These are phyloP conservation scores for Peromyscus leucopus DNA, from an alignment of 2,113 vertebrate species.

Conservation along the genomic window DNA sequence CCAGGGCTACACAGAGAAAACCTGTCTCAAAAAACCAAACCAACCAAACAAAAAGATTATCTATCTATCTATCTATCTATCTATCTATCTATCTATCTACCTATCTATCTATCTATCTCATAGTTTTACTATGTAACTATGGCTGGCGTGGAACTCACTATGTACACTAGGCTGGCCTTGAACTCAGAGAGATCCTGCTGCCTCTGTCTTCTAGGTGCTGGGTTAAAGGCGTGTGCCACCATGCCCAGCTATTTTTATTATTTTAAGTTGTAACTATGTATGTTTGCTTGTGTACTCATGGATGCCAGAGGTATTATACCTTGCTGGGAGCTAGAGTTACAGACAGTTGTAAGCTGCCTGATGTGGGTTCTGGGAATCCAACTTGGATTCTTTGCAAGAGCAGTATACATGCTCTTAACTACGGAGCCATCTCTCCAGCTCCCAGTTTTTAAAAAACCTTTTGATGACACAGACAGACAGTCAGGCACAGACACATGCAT, in stretches of 20 bases:
- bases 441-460: background rate
- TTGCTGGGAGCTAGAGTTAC: background rate
- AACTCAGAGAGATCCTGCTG: background rate
- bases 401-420: background rate
- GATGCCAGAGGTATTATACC: background rate
- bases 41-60: background rate
- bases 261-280: background rate
- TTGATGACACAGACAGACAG: background rate
- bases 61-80: background rate
- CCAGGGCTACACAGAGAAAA: background rate
- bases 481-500: rapidly evolving
- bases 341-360: background rate
- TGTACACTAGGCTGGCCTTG: background rate
- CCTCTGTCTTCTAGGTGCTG: background rate
- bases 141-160: background rate
- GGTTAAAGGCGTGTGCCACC: background rate
- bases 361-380: background rate
- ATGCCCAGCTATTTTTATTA: background rate
- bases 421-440: background rate
- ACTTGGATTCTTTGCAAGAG: background rate
- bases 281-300: background rate
- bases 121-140: background rate
- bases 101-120: background rate
- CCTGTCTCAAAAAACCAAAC: background rate
- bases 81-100: background rate